Base-by-base conservation (phyloP, 2,888 invertebrate species). In the Xestia ashworthii region DNA sequence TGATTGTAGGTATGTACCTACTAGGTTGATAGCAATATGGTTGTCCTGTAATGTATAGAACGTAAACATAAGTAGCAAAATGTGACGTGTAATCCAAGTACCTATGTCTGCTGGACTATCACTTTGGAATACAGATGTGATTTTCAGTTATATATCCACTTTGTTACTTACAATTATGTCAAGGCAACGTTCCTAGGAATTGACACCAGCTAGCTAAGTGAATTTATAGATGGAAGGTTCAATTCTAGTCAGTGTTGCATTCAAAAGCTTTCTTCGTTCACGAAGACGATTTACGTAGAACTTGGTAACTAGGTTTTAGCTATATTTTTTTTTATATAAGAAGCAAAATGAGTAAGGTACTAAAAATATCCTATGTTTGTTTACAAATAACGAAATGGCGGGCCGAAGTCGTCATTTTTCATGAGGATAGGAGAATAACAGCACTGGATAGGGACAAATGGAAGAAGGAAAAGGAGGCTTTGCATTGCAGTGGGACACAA, bases 221-320 rank as follows among this genome's bases (percentile, higher is more conserved):
- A 55, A 67, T 81, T 80, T 55, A 84, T 84, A 22, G 55, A 81
- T 58, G 58, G 80, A 80, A 80, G 48, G 38, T 67, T n/a, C 38
- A 58, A 44, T 62, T 48, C 66, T n/a, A 71, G 67, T 22, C 66
- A 67, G 22, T 11, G 48, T 53, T 67, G 32, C 66, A 62, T 71
- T 67, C 44, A 48, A 83, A 48, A 62, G 53, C 46, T 41, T 58
- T 44, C 32, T 82, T 38, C 65, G 48, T 82, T 82, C 19, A 66
- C 50, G 25, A 76, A 38, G 16, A 50, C 22, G 22, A 25, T 58
- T 74, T 74, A 48, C 2, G 11, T 46, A 38, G 50, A 38, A 76
- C 11, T 82, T 48, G 22, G 25, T n/a, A 67, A 76, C 25, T 60
- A 19, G 38, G 5, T 66, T 66, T 6, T 5, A 60, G 25, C 22